Base-by-base conservation (phyloP, 2,113 vertebrate genomes). In the Rhynchopsitta pachyrhyncha region DNA sequence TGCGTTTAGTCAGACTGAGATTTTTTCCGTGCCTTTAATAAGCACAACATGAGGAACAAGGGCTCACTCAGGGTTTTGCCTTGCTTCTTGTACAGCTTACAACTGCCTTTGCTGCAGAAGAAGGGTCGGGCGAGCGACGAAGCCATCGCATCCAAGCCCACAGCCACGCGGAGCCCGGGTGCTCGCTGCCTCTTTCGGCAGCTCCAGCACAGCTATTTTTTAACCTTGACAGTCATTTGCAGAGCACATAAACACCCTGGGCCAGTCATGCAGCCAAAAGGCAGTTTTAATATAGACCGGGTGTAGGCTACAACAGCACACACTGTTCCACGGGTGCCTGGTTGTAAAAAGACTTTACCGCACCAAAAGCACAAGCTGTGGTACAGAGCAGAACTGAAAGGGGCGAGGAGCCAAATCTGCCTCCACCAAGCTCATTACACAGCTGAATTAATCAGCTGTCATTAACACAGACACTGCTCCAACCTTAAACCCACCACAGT, bases 81-180 rank as follows among this genome's bases (percentile, higher is more conserved):
- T 23, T 6, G 3, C 18, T 3, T 13, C 50, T 15, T 19, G 35
- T 11, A 39, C 31, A 42, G 17, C 18, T 49, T 23, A 7, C 9
- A 17, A 22, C 14, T 0, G 39, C 1, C 1, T 7, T 16, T 1
- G 46, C 33, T 7, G 76, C n/a, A 13, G 18, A 24, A n/a, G 8
- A 42, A 50, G 42, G 69, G 23, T 35, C 24, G 4, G 67, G n/a
- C 1, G 5, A 33, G 75, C 0, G 2, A 39, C 2, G 5, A 59
- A 37, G 5, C 28, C 42, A 11, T 15, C 3, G 6, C 57, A 27
- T 33, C 60, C 33, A 50, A 16, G 28, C 55, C 76, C 35, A 11
- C 2, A 9, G 59, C 67, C 18, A 6, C 2, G 39, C 59, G 49
- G 31, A 82, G 79, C 59, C 23, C 39, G 11, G 59, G 60, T 27